Conservation (phyloP, 1,140 invertebrate genomes). For the Chrysopa pallens region DNA sequence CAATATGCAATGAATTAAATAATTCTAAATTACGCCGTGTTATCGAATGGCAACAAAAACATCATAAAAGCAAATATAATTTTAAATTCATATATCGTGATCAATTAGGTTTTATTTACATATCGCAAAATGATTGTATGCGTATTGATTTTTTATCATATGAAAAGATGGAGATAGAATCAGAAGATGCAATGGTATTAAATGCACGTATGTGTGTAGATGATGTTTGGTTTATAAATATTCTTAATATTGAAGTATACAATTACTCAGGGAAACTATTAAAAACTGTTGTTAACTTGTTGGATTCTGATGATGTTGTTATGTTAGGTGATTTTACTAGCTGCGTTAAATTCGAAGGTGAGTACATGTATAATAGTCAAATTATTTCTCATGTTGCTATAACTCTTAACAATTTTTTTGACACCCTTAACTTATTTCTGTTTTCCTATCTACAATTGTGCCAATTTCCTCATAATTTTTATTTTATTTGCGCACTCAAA, state of each 20-base stretch:
- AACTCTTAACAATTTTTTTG: too few relatives aligned
- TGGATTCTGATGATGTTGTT: background rate
- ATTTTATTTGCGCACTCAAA: too few relatives aligned
- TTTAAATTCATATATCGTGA: constrained; percentile 11
- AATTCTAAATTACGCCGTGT: constrained; percentile 40
- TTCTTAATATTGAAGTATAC: constrained; percentile 1
- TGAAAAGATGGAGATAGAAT: constrained; percentile 10
- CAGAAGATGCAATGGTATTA: constrained; percentile 2
- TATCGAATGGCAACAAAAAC: constrained; percentile 42
- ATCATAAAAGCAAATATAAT: constrained; percentile 39
- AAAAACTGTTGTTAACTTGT: background rate
- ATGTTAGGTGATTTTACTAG: background rate
- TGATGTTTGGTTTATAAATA: background rate
- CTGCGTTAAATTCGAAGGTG: too few relatives aligned
- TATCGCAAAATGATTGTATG: constrained; percentile 23
- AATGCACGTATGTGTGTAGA: background rate
- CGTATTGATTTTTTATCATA: constrained; percentile 13
- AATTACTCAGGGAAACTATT: background rate
- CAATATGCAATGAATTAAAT: constrained; percentile 57
- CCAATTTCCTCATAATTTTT: too few relatives aligned
- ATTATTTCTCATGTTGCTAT: too few relatives aligned
- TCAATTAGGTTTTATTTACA: constrained; percentile 29
- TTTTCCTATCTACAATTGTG: too few relatives aligned
- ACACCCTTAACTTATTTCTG: too few relatives aligned
- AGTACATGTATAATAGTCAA: too few relatives aligned